Evolutionary conservation across 2,888 invertebrate genomes (phyloP), one percentile per base, ranked within the genome.

Genomic region (Drosophila prostipennis): DNA sequence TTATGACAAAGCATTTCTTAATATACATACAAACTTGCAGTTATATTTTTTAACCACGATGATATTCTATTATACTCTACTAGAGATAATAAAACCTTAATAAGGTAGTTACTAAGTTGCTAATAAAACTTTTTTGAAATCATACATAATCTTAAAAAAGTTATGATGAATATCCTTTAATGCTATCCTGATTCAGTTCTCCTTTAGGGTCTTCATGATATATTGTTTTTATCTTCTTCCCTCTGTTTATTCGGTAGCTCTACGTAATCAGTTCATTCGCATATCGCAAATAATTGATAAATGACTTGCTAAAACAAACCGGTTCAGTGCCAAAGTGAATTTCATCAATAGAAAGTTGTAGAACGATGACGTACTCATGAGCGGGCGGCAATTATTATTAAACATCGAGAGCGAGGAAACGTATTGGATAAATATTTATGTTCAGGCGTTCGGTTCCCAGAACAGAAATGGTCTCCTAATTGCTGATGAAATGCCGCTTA

Each of bases 291-390:
- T 64, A 64, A 52, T 64, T 60, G 45, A 52, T 51, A 59, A 43
- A 51, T 64, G 64, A 61, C 61, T 64, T 61, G 61, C 64, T 32
- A 23, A 52, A 61, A 34, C 10, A 13, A n/a, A 11, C 46, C 23
- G 39, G 26, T 34, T 57, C 10, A 14, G 4, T 29, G 14, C 10
- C 32, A 39, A 61, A 48, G 32, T 16, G 52, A 61, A 67, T 67
- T 67, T 67, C 63, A 67, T 67, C 19, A 57, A 63, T 69, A 37
- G 79, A 78, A 69, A 65, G 52, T 45, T 53, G 75, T 70, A 75
- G 77, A 79, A 77, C 45, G 26, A 70, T 79, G 69, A 75, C 77
- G 77, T 73, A 40, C 7, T 11, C 4, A 3, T 57, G 40, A 34
- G 45, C 37, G 36, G 36, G 16, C 34, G 51, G 32, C n/a, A 32